A percentile compares a stretch with the other conserved stretches of the same genome.
phyloP scores from a whole-genome alignment of 2,888 invertebrate genomes.

The Heliconius charithonia region DNA sequence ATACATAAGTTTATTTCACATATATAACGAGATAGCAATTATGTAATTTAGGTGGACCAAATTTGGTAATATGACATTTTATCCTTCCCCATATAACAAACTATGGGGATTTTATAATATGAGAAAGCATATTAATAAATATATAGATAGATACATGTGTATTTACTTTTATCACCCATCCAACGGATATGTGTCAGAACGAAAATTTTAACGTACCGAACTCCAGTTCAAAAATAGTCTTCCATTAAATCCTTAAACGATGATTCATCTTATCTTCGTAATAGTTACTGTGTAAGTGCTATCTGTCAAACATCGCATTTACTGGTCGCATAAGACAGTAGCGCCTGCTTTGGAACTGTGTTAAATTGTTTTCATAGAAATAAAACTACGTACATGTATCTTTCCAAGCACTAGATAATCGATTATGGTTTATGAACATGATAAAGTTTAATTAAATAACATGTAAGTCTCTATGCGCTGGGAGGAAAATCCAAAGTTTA shows the following conservation, averaged over 20 bases:
- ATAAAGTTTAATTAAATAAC: slow-evolving; percentile 24
- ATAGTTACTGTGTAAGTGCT: slow-evolving; percentile 31
- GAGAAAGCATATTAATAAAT: not conserved
- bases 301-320: slow-evolving; percentile 33
- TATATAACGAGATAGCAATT: not conserved
- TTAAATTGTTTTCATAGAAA: slow-evolving; percentile 39
- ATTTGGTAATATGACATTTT: no score
- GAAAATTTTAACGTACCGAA: not conserved
- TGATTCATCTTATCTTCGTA: slow-evolving; percentile 37
- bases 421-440: slow-evolving; percentile 35
- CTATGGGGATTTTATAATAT: no score
- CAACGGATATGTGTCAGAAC: slow-evolving; percentile 11
- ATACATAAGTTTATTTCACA: no score
- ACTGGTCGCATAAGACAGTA: slow-evolving; percentile 25
- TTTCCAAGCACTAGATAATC: slow-evolving; percentile 34
- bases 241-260: slow-evolving; percentile 23
- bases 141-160: not conserved
- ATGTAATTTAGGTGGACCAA: not conserved
- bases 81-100: no score
- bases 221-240: slow-evolving; percentile 28
- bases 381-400: slow-evolving; percentile 30
- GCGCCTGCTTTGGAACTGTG: slow-evolving; percentile 25
- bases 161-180: not conserved
- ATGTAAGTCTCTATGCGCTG: not conserved
- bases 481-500: slow-evolving; percentile 31